Evolutionary conservation across 2,888 invertebrate genomes (phyloP).

Genomic region (Cataglyphis cursor): DNA sequence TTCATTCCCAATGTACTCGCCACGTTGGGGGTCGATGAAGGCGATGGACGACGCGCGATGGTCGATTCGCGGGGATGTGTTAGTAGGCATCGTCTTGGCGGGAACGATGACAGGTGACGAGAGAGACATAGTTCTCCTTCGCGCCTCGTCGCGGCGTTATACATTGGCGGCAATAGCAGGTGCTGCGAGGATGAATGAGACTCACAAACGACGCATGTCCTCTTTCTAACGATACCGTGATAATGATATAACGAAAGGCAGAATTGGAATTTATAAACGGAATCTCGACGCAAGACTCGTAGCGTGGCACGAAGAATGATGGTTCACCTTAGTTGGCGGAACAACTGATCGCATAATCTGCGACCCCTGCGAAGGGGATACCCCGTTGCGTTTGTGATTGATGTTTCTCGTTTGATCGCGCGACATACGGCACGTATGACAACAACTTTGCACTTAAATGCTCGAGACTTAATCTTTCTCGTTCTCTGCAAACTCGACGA

Average conservation of each 20-base stretch:
- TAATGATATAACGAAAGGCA: neutral
- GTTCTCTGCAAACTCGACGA: neutral
- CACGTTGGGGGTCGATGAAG: constrained; percentile 40
- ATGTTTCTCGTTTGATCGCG: constrained; percentile 29
- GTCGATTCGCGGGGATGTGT: constrained; percentile 31
- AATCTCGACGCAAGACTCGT: neutral
- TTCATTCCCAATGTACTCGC: neutral
- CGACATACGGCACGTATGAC: constrained; percentile 9
- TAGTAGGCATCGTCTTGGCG: constrained; percentile 50
- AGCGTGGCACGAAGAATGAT: neutral
- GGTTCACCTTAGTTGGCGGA: neutral
- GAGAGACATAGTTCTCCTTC: constrained; percentile 38
- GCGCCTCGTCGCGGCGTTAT: neutral
- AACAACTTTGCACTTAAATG: constrained; percentile 6
- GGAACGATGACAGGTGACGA: constrained; percentile 57
- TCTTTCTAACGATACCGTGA: neutral
- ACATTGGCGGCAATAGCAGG: neutral
- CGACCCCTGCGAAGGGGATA: neutral
- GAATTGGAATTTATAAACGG: neutral
- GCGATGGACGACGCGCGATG: constrained; percentile 28
- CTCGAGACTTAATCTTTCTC: neutral
- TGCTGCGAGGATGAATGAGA: constrained; percentile 13
- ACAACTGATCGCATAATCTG: constrained; percentile 9
- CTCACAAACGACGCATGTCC: neutral
- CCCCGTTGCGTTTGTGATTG: constrained; percentile 37